Evolutionary conservation across 2,113 vertebrate species (phyloP).

Genomic region (Crocuta crocuta): DNA sequence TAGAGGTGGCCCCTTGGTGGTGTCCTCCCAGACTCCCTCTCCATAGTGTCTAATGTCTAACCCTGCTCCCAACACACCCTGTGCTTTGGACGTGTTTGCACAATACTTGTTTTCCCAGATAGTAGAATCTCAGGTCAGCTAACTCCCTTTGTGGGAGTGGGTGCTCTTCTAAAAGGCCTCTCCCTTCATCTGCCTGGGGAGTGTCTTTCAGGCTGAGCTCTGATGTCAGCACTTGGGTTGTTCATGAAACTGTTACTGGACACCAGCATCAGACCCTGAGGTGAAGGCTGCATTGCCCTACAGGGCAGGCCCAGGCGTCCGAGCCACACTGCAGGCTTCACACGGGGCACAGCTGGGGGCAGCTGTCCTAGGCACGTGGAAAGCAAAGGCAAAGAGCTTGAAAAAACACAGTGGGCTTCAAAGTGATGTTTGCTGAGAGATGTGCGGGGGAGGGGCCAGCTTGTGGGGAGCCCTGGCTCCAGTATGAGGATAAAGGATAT

Average conservation of each 20-base stretch:
- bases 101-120: not conserved
- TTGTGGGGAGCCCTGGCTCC: not conserved
- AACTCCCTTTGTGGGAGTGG: not conserved
- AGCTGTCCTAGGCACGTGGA: not conserved
- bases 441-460: too few relatives aligned
- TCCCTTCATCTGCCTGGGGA: not conserved
- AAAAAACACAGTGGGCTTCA: not conserved
- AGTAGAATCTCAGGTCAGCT: not conserved
- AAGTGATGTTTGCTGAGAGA: not conserved
- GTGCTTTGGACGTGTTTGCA: not conserved
- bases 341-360: accelerated
- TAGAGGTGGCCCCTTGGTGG: not conserved
- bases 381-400: not conserved
- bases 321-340: not conserved
- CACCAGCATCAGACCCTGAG: not conserved
- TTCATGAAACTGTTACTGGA: not conserved
- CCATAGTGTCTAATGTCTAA: accelerated
- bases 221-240: not conserved
- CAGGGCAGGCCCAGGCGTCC: accelerated
- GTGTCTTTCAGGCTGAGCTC: not conserved
- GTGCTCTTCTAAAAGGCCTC: not conserved
- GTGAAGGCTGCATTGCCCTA: not conserved
- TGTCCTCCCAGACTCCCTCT: not conserved
- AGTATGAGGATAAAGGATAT: not conserved
- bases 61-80: not conserved